Evolutionary conservation across 2,797 vertebrate species (phyloP).

Genomic region (Eulemur rubriventer): DNA sequence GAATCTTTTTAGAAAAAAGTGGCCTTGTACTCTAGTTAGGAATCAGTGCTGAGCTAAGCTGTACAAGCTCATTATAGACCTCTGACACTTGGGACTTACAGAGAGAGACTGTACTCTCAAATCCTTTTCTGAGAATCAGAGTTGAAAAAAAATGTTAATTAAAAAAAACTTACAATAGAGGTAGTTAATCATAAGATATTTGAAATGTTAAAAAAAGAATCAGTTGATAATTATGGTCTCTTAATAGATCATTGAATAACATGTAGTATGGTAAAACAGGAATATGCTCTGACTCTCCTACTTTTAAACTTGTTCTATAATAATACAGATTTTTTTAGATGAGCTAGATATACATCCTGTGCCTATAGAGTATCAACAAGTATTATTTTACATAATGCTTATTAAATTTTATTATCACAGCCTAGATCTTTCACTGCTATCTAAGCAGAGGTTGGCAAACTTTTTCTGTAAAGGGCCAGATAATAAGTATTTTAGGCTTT

Average conservation of each 20-base stretch:
- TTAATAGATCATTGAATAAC: neutral
- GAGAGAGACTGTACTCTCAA: neutral
- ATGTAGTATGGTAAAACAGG: neutral
- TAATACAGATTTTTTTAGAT: neutral
- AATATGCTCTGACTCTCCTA: neutral
- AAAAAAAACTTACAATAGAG: neutral
- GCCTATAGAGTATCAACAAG: neutral
- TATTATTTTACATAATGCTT: neutral
- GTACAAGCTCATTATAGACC: neutral
- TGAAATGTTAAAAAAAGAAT: neutral
- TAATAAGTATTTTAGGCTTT: neutral
- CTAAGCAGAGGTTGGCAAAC: neutral
- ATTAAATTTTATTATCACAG: neutral
- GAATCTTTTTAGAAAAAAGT: neutral
- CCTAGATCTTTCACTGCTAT: neutral
- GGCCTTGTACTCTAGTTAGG: neutral
- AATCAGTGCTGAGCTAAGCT: neutral
- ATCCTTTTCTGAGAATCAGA: constrained; percentile 1
- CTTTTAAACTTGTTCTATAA: constrained; percentile 4
- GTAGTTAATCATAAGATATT: neutral
- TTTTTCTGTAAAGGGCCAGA: neutral
- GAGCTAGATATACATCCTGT: neutral
- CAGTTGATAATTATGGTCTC: neutral
- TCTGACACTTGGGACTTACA: neutral
- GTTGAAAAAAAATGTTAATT: neutral